Evolutionary conservation across 2,888 invertebrate genomes (phyloP).

Genomic region (Cheiracanthium punctorium): DNA sequence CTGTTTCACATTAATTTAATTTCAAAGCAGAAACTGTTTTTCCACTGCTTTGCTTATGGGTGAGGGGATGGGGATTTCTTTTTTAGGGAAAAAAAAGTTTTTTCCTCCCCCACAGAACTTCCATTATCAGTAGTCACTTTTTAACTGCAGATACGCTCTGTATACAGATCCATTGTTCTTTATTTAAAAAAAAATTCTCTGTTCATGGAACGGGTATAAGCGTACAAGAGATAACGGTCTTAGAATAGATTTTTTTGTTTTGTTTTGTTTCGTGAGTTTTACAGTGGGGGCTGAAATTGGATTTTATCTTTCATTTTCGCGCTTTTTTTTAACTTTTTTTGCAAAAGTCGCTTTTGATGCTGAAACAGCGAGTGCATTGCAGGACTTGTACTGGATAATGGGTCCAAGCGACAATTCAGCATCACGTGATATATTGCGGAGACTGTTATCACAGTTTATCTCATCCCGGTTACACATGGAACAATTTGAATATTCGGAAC

Average conservation of each 20-base stretch:
- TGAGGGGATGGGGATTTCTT: constrained; percentile 26
- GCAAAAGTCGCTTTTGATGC: constrained; percentile 25
- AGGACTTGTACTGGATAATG: constrained; percentile 33
- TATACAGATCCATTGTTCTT: constrained; percentile 49
- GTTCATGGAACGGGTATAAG: constrained; percentile 7
- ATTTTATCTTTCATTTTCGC: constrained; percentile 48
- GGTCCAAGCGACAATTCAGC: constrained; percentile 27
- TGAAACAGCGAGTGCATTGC: constrained; percentile 31
- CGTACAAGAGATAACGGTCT: constrained; percentile 15
- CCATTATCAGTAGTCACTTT: constrained; percentile 48
- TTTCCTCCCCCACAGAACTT: constrained; percentile 19
- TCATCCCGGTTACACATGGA: constrained; percentile 3
- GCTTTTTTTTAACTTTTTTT: constrained; percentile 22
- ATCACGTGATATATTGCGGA: constrained; percentile 36
- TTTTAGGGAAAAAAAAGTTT: constrained; percentile 1
- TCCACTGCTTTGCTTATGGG: background rate
- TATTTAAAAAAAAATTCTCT: background rate
- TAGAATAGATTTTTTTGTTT: background rate
- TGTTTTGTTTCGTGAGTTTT: background rate
- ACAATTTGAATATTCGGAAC: constrained; percentile 23
- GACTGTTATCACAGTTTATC: constrained; percentile 24
- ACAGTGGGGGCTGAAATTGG: background rate
- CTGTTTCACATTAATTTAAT: constrained; percentile 68
- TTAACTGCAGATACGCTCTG: constrained; percentile 39
- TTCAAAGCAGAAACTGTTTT: constrained; percentile 51